Percentiles rank a stretch among this genome's conserved stretches.
Evolutionary conservation across 1,140 invertebrate species (phyloP).

Genomic region (Atopsyche davidsoni): DNA sequence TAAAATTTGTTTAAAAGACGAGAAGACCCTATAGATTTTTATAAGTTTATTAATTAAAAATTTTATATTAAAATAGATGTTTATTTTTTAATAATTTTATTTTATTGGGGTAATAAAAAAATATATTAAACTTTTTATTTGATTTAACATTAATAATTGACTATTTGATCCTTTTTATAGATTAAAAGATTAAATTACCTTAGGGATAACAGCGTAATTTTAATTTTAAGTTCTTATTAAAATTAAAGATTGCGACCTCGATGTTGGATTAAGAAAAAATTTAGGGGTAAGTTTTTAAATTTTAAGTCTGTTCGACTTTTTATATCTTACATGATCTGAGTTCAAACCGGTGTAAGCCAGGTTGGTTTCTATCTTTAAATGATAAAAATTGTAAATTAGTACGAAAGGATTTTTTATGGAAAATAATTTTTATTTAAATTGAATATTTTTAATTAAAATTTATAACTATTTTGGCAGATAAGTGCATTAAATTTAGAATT

Average conservation of each 20-base stretch:
- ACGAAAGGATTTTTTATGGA: slow-evolving; percentile 59
- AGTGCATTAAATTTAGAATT: slow-evolving; percentile 59
- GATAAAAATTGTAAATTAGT: slow-evolving; percentile 51
- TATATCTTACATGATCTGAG: slow-evolving; percentile 70
- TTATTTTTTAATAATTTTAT: slow-evolving; percentile 39
- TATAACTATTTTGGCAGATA: slow-evolving; percentile 54
- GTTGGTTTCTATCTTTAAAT: slow-evolving; percentile 34
- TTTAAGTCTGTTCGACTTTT: slow-evolving; percentile 70
- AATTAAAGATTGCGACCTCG: too few species aligned
- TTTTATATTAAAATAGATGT: slow-evolving; percentile 40
- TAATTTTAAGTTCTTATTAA: too few species aligned
- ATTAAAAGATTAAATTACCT: slow-evolving; percentile 39
- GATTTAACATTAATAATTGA: slow-evolving; percentile 40
- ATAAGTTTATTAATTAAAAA: slow-evolving; percentile 41
- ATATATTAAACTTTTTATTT: too few species aligned
- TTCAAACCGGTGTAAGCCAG: slow-evolving; percentile 20
- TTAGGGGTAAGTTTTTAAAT: slow-evolving; percentile 52
- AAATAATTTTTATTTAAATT: too few species aligned
- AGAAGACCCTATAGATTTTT: slow-evolving; percentile 55
- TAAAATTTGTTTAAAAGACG: slow-evolving; percentile 56
- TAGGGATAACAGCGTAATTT: too few species aligned
- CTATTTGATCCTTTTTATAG: too few species aligned
- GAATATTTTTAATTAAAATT: too few species aligned
- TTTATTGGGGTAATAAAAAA: too few species aligned
- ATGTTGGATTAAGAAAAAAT: slow-evolving; percentile 70